phyloP scores from a whole-genome alignment of 2,113 vertebrate genomes.

The Ictalurus furcatus region DNA sequence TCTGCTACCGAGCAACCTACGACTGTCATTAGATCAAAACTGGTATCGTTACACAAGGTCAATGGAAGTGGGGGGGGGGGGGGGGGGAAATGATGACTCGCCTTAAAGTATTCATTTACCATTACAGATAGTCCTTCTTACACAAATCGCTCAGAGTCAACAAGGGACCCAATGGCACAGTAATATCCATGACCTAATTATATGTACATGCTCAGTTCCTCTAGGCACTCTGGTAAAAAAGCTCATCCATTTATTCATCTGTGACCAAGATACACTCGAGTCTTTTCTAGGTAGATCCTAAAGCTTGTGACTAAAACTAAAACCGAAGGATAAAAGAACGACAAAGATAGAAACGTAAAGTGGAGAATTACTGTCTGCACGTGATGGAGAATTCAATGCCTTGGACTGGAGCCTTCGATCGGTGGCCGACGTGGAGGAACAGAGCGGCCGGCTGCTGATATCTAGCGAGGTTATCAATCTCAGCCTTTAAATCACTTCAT shows the following conservation, averaged over 20 bases:
- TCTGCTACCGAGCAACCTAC: background rate
- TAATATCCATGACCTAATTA: conserved; percentile 77
- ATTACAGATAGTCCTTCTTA: conserved; percentile 65
- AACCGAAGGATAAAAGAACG: conserved; percentile 2
- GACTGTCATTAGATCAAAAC: background rate
- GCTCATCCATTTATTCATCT: background rate
- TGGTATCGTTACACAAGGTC: background rate
- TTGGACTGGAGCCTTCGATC: conserved; percentile 59
- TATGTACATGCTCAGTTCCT: conserved; percentile 57
- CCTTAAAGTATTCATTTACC: conserved; percentile 66
- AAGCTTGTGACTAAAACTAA: background rate
- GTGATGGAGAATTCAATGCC: conserved; percentile 14
- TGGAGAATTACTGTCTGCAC: conserved; percentile 13
- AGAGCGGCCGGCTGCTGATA: conserved; percentile 60
- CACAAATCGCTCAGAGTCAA: conserved; percentile 60
- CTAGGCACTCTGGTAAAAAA: conserved; percentile 36
- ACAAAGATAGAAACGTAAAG: conserved; percentile 6
- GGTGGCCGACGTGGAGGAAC: conserved; percentile 50
- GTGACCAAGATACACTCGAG: background rate
- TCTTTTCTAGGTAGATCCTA: background rate
- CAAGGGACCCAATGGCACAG: conserved; percentile 66
- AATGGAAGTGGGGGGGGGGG: too few species aligned
- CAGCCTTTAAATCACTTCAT: conserved; percentile 65
- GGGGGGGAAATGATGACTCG: conserved; percentile 48
- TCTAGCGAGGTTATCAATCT: conserved; percentile 65